Evolutionary conservation across 2,113 vertebrate genomes (phyloP), one percentile per base, ranked within the genome.

Genomic region (Otolemur garnettii): DNA sequence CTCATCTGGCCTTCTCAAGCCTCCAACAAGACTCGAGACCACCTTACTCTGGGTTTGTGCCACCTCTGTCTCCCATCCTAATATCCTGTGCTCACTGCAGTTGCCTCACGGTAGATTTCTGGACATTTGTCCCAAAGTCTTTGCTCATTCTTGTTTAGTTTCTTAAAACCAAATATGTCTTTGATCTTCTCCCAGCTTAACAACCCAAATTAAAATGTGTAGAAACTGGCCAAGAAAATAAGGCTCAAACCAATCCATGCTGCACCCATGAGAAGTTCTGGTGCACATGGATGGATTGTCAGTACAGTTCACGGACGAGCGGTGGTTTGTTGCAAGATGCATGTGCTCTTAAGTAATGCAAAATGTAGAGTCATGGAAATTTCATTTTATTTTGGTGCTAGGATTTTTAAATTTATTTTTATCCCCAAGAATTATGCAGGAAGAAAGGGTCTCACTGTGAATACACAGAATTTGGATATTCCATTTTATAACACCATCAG

Each of bases 141-240:
- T 8, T 59, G 35, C 19, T 90, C 85, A 81, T 71, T 85, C 77
- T 72, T 68, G 53, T 24, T 88, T 68, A 50, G 28, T 81, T 83
- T 95, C 85, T 38, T 68, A 86, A n/a, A 72, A 71, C 38, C 22
- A 78, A 89, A 33, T 53, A 74, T 88, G 26, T 19, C 50, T 82
- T 35, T 74, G 19, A 87, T 69, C 50, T 69, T 91, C 64, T 45
- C 12, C 60, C 7, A 94, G 12, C 50, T 85, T 92, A 78, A 42
- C 3, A 75, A 28, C 50, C 24, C 59, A 71, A 66, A 72, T 22
- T 22, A 91, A 94, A 85, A 77, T 0, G 14, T 86, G 19, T 18
- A 95, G 53, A 92, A 92, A 83, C 3, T 59, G 64, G n/a, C 62
- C 55, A 94, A 66, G 60, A 68, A 95, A 84, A 69, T 4, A 24